Conservation (phyloP, 2,113 vertebrate genomes). For the Ptychochromis oligacanthus region DNA sequence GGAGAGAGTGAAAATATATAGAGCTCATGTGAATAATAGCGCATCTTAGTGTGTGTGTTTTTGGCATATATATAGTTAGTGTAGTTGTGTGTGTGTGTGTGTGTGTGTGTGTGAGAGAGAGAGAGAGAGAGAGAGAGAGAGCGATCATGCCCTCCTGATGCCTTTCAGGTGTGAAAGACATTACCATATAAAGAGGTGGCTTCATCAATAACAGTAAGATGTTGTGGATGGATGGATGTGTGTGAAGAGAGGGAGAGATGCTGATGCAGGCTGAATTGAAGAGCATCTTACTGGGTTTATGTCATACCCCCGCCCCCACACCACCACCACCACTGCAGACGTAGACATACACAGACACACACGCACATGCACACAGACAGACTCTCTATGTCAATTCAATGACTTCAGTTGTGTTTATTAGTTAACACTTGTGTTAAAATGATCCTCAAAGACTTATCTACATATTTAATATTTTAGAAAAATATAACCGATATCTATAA, state of each 20-base stretch:
- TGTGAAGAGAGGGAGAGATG: slow-evolving; percentile 62
- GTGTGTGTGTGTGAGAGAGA: not conserved
- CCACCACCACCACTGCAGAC: not conserved
- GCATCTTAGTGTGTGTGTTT: slow-evolving; percentile 23
- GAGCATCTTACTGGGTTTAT: slow-evolving; percentile 52
- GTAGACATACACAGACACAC: not conserved
- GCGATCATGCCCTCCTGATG: slow-evolving; percentile 68
- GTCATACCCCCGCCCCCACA: no score
- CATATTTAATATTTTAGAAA: not conserved
- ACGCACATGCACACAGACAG: no score
- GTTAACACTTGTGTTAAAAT: not conserved
- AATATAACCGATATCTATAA: not conserved
- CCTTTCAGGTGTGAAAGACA: slow-evolving; percentile 77
- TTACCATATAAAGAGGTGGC: slow-evolving; percentile 83
- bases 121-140: slow-evolving; percentile 27
- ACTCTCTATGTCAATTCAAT: not conserved
- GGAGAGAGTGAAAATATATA: slow-evolving; percentile 52
- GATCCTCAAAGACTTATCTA: not conserved
- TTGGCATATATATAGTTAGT: slow-evolving; percentile 4
- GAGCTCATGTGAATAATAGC: slow-evolving; percentile 37
- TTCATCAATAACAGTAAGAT: slow-evolving; percentile 74
- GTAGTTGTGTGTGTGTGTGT: not conserved
- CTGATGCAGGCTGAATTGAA: slow-evolving; percentile 69
- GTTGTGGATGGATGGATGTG: slow-evolving; percentile 60
- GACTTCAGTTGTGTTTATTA: not conserved